Base-by-base conservation (phyloP, 1,140 invertebrate species). In the Palaemon carinicauda region DNA sequence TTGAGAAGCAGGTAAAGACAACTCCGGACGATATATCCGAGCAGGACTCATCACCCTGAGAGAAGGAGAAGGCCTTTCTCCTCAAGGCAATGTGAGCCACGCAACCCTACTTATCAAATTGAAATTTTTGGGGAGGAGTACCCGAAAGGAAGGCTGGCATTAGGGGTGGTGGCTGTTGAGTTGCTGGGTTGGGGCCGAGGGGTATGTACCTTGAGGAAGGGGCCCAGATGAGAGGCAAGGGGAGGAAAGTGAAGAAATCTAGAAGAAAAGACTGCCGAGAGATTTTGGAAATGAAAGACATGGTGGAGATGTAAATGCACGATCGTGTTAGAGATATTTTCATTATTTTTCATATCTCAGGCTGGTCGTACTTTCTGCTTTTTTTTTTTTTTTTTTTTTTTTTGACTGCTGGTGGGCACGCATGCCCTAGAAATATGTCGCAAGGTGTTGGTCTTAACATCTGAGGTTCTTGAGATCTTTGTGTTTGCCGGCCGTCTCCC, bases 71-170 rank as follows among this genome's bases (percentile, higher is more conserved):
- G 84, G 12, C 41, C 41, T 21, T 86, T 56, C 84, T 74, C 60
- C 73, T 74, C 51, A 80, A 74, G 84, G 84, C 84, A 86, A 80
- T 74, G 84, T 51, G 60, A 80, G 50, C 50, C 69, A 24, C 77
- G 77, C 65, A 56, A 56, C 65, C 56, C 77, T 86, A 80, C 77
- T 86, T 80, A 80, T 86, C 77, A 86, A 73, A 80, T 80, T 80
- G 77, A 80, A 86, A 71, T 74, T 80, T 83, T 85, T 60, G n/a
- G 60, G 17, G 69, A 52, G 69, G 21, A 41, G 65, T 9, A 69
- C 12, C 19, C 33, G 29, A n/a, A 69, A 33, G 50, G 31, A 24
- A 31, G 27, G n/a, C 3, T 1, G 29, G 19, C 21, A 33, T 21
- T 9, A 15, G 73, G 73, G 19, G 29, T 15, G 4, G 33, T 21